These are phyloP conservation scores for Nerophis ophidion DNA, from an alignment of 2,113 vertebrate species.

Conservation along the genomic window DNA sequence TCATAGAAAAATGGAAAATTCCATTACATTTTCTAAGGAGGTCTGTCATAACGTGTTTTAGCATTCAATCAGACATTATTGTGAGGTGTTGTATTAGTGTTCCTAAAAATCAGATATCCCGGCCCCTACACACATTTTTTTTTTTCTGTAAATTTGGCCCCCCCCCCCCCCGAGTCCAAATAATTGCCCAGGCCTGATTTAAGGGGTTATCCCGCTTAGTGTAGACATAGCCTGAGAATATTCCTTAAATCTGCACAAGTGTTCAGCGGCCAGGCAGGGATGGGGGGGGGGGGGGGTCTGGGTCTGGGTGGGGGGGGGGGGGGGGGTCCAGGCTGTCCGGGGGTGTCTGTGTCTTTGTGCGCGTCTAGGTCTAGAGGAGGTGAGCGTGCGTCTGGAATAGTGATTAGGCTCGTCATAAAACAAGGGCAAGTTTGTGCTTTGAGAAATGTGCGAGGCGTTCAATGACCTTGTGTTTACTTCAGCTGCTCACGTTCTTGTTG, in stretches of 20 bases:
- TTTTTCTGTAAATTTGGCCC: too few relatives aligned
- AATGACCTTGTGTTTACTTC: constrained; percentile 9
- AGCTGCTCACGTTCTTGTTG: background rate
- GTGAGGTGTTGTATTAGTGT: too few relatives aligned
- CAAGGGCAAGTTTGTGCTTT: constrained; percentile 10
- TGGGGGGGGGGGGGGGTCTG: constrained; percentile 33
- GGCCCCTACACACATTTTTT: too few relatives aligned
- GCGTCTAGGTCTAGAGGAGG: constrained; percentile 13
- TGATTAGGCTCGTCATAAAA: constrained; percentile 25
- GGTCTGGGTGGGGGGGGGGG: background rate
- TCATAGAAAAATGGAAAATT: too few relatives aligned
- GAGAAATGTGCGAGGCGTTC: constrained; percentile 1
- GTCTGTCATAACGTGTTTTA: too few relatives aligned
- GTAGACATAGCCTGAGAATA: constrained; percentile 23
- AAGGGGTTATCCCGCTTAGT: too few relatives aligned
- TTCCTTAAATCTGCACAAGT: constrained; percentile 60
- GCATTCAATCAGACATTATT: too few relatives aligned
- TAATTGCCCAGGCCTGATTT: too few relatives aligned
- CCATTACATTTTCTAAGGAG: too few relatives aligned
- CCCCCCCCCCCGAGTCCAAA: too few relatives aligned
- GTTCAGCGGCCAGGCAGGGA: constrained; percentile 46
- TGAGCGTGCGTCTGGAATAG: constrained; percentile 28
- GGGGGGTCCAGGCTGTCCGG: constrained; percentile 33
- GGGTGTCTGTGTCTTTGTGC: constrained; percentile 16
- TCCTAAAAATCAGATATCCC: too few relatives aligned